Base-by-base conservation (phyloP, 1,140 invertebrate species). In the Laupala kohalensis region DNA sequence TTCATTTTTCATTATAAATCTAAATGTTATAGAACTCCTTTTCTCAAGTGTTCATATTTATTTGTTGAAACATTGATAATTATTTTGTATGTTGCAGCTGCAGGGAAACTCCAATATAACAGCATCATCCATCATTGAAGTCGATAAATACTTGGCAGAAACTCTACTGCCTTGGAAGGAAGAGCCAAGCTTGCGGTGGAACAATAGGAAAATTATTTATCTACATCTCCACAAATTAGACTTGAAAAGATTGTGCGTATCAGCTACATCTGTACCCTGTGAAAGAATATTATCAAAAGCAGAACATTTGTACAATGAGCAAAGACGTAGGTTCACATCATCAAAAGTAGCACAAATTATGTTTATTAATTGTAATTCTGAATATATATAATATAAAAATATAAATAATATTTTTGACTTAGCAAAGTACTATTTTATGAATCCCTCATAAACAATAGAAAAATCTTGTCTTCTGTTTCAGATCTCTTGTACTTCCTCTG, bases 281-380 rank as follows among this genome's bases (percentile, higher is more conserved):
- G 77, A 78, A 73, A 67, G 77, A 12, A 29, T 77, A 29, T 78
- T 78, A 75, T 76, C 75, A 3, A 73, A 74, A 25, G 76, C 76
- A 13, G 75, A 74, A 13, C 70, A 75, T 25, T 69, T 77, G 3
- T 26, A 73, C 5, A 73, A 71, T 64, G 72, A 74, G 37, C 71
- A 67, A 67, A 69, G 76, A 19, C 74, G 72, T 25, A 70, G 71
- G 24, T 68, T 76, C 13, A 74, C 25, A 23, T 69, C 28, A 2
- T 19, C 68, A 67, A 74, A 75, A 37, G 24, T 75, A 25, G 37
- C 63, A 4, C 64, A 73, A 53, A 64, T 75, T 19, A 19, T 76
- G 12, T 76, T 76, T 70, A 66, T 76, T 30, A 76, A 74, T 37
- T 27, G n/a, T 27, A 69, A n/a, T 69, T 6, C n/a, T 29, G n/a